These are phyloP conservation scores for Criorhina ranunculi DNA, from an alignment of 2,888 invertebrate species.

Conservation along the genomic window DNA sequence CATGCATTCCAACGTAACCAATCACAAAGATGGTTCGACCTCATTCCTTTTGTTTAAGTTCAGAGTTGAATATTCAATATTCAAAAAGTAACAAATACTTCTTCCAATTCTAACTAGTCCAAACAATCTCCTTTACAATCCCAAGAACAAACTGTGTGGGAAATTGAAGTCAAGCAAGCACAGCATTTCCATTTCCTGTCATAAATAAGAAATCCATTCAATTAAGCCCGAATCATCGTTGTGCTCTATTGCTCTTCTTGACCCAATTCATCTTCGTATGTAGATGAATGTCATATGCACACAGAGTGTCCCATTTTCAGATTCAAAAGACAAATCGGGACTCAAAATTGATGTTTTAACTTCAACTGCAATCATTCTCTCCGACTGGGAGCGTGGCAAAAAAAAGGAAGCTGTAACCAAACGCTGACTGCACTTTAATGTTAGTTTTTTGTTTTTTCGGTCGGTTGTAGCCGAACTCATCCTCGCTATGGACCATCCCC, in stretches of 20 bases:
- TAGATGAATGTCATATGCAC: constrained; percentile 50
- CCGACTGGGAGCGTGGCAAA: background rate
- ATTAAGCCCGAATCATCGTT: constrained; percentile 67
- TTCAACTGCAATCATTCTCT: constrained; percentile 52
- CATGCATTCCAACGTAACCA: too few species aligned
- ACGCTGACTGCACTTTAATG: constrained; percentile 50
- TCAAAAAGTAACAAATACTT: too few species aligned
- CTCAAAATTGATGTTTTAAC: constrained; percentile 69
- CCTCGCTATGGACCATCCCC: too few species aligned
- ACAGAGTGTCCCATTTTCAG: background rate
- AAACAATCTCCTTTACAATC: constrained; percentile 2
- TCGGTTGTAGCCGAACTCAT: constrained; percentile 1
- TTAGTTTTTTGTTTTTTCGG: constrained; percentile 36
- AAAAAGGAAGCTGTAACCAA: background rate
- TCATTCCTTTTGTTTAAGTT: too few species aligned
- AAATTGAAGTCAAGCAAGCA: constrained; percentile 47
- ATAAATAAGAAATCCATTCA: constrained; percentile 72
- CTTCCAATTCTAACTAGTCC: background rate
- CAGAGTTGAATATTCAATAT: too few species aligned
- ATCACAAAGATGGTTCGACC: too few species aligned
- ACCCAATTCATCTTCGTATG: constrained; percentile 59
- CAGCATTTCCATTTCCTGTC: constrained; percentile 49
- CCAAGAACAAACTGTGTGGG: background rate
- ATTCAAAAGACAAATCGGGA: constrained; percentile 36
- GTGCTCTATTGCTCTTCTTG: constrained; percentile 64